Evolutionary conservation across 2,113 vertebrate species (phyloP).

Genomic region (Cochlearius cochlearius): DNA sequence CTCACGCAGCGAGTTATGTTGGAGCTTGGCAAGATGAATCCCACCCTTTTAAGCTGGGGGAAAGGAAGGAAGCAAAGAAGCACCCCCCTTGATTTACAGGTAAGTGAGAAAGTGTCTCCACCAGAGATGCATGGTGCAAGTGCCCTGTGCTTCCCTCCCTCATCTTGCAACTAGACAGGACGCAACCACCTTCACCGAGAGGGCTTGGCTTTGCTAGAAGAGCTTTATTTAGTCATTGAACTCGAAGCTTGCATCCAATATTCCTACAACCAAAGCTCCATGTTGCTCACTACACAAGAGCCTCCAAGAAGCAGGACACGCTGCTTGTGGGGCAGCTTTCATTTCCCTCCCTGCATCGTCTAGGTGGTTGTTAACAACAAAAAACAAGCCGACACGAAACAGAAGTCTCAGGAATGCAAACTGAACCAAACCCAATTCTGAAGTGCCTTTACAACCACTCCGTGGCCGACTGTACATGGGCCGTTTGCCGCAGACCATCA

Average conservation of each 20-base stretch:
- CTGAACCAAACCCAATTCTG: not conserved
- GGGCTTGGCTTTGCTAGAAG: not conserved
- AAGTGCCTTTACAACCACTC: not conserved
- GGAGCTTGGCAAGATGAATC: not conserved
- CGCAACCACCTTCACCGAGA: not conserved
- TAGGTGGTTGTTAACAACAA: not conserved
- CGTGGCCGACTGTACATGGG: not conserved
- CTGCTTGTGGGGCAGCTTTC: not conserved
- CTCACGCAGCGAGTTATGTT: not conserved
- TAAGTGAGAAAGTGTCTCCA: not conserved
- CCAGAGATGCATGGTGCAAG: not conserved
- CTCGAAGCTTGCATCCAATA: not conserved
- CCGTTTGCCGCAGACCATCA: not conserved
- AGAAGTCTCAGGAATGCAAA: not conserved
- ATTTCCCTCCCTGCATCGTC: not conserved
- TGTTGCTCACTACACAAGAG: accelerated
- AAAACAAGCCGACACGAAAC: not conserved
- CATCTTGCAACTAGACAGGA: not conserved
- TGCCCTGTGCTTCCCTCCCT: not conserved
- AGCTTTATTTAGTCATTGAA: not conserved
- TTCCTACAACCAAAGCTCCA: not conserved
- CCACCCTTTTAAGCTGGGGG: not conserved
- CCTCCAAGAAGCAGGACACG: not conserved
- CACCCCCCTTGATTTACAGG: accelerated
- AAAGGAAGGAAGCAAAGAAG: not conserved